These are phyloP conservation scores for Drosophila quadrilineata DNA, from an alignment of 1,140 invertebrate species.

Conservation along the genomic window DNA sequence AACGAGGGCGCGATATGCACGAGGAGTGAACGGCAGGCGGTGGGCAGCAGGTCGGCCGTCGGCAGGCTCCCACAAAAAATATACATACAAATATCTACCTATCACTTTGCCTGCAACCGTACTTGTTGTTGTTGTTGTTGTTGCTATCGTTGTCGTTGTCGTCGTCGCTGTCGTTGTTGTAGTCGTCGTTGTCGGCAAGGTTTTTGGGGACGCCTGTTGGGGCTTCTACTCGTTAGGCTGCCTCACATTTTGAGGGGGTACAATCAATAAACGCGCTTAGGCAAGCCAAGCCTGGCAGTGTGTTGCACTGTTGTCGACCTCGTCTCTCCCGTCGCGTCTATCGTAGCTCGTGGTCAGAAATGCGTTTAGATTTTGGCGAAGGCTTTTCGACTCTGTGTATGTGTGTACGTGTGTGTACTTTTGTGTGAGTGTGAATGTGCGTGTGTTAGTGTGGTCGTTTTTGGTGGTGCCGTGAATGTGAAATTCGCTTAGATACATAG, in stretches of 20 bases:
- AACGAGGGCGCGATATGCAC: constrained; percentile 73
- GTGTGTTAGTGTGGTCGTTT: no score
- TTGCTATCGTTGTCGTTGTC: constrained; percentile 18
- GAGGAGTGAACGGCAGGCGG: constrained; percentile 38
- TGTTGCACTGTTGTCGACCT: not conserved
- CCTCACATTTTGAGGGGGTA: constrained; percentile 9
- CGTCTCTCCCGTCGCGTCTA: not conserved
- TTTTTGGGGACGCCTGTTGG: constrained; percentile 52
- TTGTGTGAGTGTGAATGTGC: no score
- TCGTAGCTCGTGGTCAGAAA: constrained; percentile 12
- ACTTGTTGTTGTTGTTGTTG: constrained; percentile 32
- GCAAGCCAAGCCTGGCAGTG: not conserved
- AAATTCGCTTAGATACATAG: no score
- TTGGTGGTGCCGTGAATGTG: no score
- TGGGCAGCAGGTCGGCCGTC: constrained; percentile 35
- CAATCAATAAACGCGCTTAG: constrained; percentile 72
- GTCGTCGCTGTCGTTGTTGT: constrained; percentile 46
- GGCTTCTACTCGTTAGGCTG: constrained; percentile 34
- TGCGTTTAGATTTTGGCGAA: constrained; percentile 6
- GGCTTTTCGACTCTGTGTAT: not conserved
- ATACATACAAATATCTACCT: constrained; percentile 75
- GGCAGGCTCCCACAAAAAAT: constrained; percentile 56
- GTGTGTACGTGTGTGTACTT: no score
- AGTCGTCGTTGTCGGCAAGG: constrained; percentile 44
- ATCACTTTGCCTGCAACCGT: constrained; percentile 47